These are phyloP conservation scores for Metallyticus violacea DNA, from an alignment of 2,888 invertebrate species.

Conservation along the genomic window DNA sequence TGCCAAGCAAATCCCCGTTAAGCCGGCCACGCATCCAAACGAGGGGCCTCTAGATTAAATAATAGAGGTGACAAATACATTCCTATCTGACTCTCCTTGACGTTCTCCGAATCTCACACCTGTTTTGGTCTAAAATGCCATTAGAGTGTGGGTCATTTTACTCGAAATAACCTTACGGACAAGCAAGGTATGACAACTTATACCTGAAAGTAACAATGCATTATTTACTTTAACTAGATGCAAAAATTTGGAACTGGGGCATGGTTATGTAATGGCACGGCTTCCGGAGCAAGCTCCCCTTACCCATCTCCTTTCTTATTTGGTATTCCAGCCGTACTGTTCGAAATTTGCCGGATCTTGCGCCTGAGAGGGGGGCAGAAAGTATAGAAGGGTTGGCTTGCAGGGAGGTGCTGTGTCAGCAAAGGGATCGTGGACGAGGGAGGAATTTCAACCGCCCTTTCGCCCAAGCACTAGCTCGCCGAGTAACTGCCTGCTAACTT, in stretches of 20 bases:
- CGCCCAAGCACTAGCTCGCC: neutral
- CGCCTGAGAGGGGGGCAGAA: neutral
- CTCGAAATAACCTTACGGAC: too few relatives aligned
- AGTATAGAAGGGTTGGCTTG: neutral
- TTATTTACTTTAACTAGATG: neutral
- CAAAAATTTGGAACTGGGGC: neutral
- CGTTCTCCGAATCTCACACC: too few relatives aligned
- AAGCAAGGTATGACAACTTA: too few relatives aligned
- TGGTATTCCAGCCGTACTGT: conserved; percentile 22
- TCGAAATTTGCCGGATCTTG: conserved; percentile 26
- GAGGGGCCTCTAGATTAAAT: too few relatives aligned
- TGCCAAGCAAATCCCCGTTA: too few relatives aligned
- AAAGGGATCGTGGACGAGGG: conserved; percentile 23
- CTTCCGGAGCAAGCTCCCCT: neutral
- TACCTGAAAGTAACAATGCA: neutral
- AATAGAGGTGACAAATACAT: too few relatives aligned
- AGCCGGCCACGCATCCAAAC: too few relatives aligned
- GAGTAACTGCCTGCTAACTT: neutral
- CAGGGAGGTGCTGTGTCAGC: conserved; percentile 23
- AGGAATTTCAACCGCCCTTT: conserved; percentile 24
- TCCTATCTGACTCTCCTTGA: too few relatives aligned
- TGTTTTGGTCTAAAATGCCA: too few relatives aligned
- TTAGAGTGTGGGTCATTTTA: too few relatives aligned
- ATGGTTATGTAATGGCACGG: neutral
- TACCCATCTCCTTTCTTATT: conserved; percentile 14